These are phyloP conservation scores for Drosophila bipectinata DNA, from an alignment of 1,140 invertebrate species.

Conservation along the genomic window DNA sequence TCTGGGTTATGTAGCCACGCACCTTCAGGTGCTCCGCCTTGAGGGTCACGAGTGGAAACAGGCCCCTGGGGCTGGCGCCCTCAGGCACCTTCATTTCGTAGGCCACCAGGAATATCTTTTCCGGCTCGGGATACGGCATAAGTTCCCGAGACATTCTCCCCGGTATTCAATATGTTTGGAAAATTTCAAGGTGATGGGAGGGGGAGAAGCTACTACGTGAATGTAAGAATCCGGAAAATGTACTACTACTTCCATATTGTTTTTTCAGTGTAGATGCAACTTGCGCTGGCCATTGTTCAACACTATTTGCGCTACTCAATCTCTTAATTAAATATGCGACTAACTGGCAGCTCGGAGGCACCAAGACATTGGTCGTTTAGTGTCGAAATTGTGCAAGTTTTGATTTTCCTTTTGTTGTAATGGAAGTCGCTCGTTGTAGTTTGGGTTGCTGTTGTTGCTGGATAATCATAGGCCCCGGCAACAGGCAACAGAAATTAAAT, in stretches of 20 bases:
- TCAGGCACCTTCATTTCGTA: conserved; percentile 33
- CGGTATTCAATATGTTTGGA: neutral
- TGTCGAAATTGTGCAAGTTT: conserved; percentile 82
- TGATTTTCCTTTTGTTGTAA: conserved; percentile 63
- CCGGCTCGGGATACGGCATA: neutral
- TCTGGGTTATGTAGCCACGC: conserved; percentile 53
- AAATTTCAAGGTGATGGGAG: neutral
- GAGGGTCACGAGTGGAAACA: conserved; percentile 17
- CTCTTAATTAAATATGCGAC: conserved; percentile 83
- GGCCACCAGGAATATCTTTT: conserved; percentile 26
- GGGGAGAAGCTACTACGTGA: neutral
- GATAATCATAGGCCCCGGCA: conserved; percentile 67
- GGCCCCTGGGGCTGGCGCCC: neutral
- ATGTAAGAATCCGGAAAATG: no score
- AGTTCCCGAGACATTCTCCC: conserved; percentile 25
- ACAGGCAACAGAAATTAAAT: conserved; percentile 74
- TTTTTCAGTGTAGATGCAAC: conserved; percentile 54
- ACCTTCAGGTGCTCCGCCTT: conserved; percentile 48
- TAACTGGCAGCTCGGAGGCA: conserved; percentile 55
- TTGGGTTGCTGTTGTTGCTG: conserved; percentile 15
- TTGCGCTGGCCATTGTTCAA: conserved; percentile 77
- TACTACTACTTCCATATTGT: conserved; percentile 14
- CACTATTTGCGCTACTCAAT: conserved; percentile 75
- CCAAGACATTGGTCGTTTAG: conserved; percentile 72
- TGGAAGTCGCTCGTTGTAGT: conserved; percentile 38